Evolutionary conservation across 1,140 invertebrate species (phyloP).

Genomic region (Conus betulinus): DNA sequence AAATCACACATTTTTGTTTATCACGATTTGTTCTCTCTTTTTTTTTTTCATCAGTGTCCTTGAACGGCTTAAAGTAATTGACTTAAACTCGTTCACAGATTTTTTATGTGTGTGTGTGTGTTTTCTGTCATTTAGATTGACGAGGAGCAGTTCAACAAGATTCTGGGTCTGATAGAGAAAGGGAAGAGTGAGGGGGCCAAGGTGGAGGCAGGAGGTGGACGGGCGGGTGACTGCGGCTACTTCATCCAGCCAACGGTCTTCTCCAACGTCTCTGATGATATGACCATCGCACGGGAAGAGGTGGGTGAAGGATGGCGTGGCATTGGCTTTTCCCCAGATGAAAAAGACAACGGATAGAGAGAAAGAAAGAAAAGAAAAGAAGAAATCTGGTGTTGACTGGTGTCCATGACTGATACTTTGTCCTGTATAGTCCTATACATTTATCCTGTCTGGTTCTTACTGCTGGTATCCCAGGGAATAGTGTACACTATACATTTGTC

Average conservation of each 20-base stretch:
- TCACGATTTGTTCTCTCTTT: too few species aligned
- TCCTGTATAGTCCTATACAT: too few species aligned
- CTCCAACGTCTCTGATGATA: slow-evolving; percentile 92
- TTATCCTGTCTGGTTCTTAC: too few species aligned
- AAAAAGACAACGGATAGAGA: too few species aligned
- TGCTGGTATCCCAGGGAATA: too few species aligned
- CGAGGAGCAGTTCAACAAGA: slow-evolving; percentile 88
- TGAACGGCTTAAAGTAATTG: neutral
- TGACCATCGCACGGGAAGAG: slow-evolving; percentile 95
- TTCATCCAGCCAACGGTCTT: slow-evolving; percentile 98
- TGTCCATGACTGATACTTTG: too few species aligned
- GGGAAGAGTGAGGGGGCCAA: slow-evolving; percentile 92
- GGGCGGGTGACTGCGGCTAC: slow-evolving; percentile 86
- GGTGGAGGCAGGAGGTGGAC: slow-evolving; percentile 87
- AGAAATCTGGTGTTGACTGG: too few species aligned
- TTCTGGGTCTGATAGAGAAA: slow-evolving; percentile 85
- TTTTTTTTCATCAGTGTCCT: neutral
- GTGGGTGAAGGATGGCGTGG: slow-evolving; percentile 62
- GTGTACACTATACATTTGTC: too few species aligned
- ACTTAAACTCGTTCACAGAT: neutral
- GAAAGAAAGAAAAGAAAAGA: too few species aligned
- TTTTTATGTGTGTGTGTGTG: neutral
- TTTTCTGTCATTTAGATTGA: slow-evolving; percentile 80
- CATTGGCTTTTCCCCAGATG: too few species aligned
- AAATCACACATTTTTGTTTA: too few species aligned